Evolutionary conservation across 2,113 vertebrate species (phyloP).

Genomic region (Polyodon spathula): DNA sequence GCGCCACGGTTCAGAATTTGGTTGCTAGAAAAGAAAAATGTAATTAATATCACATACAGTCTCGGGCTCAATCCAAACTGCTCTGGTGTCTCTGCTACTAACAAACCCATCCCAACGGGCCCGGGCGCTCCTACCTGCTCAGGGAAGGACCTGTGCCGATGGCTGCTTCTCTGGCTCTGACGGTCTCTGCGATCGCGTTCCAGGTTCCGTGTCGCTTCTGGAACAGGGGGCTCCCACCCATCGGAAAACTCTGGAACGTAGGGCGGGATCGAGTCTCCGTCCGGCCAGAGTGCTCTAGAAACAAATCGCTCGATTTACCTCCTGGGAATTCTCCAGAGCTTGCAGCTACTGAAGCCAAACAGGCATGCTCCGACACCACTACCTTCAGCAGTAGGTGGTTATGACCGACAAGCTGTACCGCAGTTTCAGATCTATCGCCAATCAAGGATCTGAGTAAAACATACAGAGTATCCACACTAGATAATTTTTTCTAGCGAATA

Average conservation of each 20-base stretch:
- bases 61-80: too few species aligned
- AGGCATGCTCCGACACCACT: neutral
- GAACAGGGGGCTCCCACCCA: constrained; percentile 55
- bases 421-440: neutral
- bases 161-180: constrained; percentile 9
- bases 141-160: neutral
- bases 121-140: too few species aligned
- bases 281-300: constrained; percentile 57
- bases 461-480: too few species aligned
- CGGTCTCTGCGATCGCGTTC: constrained; percentile 16
- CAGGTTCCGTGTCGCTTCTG: constrained; percentile 13
- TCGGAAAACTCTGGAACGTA: constrained; percentile 62
- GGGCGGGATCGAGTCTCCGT: constrained; percentile 39
- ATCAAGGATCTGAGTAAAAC: neutral
- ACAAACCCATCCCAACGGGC: too few species aligned
- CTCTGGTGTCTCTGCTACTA: neutral
- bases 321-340: neutral
- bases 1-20: constrained; percentile 6
- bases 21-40: neutral
- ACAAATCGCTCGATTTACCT: neutral
- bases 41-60: neutral
- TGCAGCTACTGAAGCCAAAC: neutral
- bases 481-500: too few species aligned
- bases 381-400: neutral
- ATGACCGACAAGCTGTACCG: neutral